These are phyloP conservation scores for Amitus sp. DNA, from an alignment of 2,888 invertebrate genomes.

Conservation along the genomic window DNA sequence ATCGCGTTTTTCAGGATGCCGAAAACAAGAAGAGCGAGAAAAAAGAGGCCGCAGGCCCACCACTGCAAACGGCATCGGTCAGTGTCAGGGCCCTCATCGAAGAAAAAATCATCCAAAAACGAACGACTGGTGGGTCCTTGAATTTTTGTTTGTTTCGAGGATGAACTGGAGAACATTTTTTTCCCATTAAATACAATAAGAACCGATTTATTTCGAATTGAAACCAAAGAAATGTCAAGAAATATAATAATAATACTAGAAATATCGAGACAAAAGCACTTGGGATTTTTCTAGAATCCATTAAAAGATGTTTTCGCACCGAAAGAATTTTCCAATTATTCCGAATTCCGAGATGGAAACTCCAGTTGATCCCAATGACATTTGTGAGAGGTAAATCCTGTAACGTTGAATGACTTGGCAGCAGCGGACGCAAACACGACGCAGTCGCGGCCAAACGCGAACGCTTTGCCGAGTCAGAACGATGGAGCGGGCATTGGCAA, in stretches of 20 bases:
- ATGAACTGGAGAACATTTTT: no score
- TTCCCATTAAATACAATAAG: no score
- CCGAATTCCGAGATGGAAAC: no score
- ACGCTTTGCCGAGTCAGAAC: constrained; percentile 51
- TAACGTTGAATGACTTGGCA: constrained; percentile 40
- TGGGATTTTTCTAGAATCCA: no score
- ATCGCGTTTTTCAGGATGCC: constrained; percentile 78
- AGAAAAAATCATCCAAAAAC: constrained; percentile 91
- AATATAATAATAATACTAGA: no score
- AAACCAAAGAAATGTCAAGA: no score
- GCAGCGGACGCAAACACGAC: constrained; percentile 60
- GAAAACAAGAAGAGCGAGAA: constrained; percentile 88
- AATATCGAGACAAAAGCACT: no score
- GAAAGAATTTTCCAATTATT: no score
- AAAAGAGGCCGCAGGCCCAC: constrained; percentile 84
- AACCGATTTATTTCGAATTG: no score
- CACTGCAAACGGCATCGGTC: constrained; percentile 91
- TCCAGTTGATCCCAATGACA: no score
- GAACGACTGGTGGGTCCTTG: constrained; percentile 69
- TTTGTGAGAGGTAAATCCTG: no score
- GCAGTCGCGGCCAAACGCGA: constrained; percentile 54
- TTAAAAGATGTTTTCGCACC: no score
- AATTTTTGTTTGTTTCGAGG: background rate
- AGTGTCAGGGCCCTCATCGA: constrained; percentile 91
- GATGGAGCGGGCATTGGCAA: constrained; percentile 56